These are phyloP conservation scores for Eupsilia transversa DNA, from an alignment of 2,888 invertebrate genomes.

Conservation along the genomic window DNA sequence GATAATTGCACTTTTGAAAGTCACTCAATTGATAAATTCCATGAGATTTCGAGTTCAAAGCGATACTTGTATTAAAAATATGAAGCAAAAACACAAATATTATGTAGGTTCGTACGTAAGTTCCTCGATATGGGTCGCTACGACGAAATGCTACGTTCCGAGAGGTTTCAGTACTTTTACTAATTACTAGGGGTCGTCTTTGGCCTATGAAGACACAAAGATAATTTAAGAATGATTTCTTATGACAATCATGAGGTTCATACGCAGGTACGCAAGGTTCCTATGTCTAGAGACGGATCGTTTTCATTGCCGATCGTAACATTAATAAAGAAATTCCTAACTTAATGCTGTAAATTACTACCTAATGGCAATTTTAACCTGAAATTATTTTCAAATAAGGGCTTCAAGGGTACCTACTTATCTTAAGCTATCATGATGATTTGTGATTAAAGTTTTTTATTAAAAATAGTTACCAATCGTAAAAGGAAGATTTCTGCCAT, in stretches of 20 bases:
- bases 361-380: constrained; percentile 2
- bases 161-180: constrained; percentile 5
- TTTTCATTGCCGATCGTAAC: constrained; percentile 33
- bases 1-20: background rate
- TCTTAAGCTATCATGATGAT: background rate
- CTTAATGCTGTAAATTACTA: constrained; percentile 17
- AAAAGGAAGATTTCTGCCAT: background rate
- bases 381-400: constrained; percentile 9
- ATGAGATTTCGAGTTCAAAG: background rate
- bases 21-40: background rate
- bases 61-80: background rate
- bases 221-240: background rate
- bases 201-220: background rate
- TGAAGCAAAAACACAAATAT: background rate
- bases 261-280: constrained; percentile 16
- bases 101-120: background rate
- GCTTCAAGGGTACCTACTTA: background rate
- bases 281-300: constrained; percentile 30
- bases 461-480: background rate
- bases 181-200: background rate
- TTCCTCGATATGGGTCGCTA: too few relatives aligned
- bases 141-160: background rate
- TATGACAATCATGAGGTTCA: constrained; percentile 14
- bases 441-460: background rate
- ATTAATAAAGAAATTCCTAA: constrained; percentile 48